Percentiles rank a stretch among this genome's conserved stretches.
These are phyloP conservation scores for Coptotermes formosanus DNA, from an alignment of 1,140 invertebrate species.

Conservation along the genomic window DNA sequence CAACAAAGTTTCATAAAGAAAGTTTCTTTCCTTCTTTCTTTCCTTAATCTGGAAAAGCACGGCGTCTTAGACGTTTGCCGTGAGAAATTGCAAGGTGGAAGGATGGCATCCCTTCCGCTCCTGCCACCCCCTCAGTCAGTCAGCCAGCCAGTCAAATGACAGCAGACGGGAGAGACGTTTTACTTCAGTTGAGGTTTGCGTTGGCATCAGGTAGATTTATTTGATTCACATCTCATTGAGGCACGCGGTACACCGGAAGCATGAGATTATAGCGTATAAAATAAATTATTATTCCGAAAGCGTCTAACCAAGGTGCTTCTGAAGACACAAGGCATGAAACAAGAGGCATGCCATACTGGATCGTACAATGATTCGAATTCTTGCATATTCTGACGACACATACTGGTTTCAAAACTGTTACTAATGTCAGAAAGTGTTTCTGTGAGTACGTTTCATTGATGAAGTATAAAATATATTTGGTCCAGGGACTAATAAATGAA, in stretches of 20 bases:
- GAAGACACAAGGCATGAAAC: not conserved
- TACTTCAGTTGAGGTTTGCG: not conserved
- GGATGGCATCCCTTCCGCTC: not conserved
- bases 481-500: too few relatives aligned
- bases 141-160: not conserved
- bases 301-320: not conserved
- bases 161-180: constrained; percentile 3
- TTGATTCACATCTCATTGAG: constrained; percentile 7
- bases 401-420: too few relatives aligned
- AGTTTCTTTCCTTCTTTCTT: not conserved
- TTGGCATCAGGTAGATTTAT: not conserved
- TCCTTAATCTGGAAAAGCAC: not conserved
- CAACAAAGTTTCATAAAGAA: constrained; percentile 19
- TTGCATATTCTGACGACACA: too few relatives aligned
- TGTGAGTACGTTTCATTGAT: too few relatives aligned
- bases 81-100: constrained; percentile 7
- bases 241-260: not conserved
- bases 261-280: not conserved
- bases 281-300: not conserved
- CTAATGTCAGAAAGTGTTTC: too few relatives aligned
- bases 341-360: too few relatives aligned
- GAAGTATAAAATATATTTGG: too few relatives aligned
- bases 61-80: not conserved
- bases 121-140: not conserved
- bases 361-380: too few relatives aligned